These are phyloP conservation scores for Xerus inauris DNA, from an alignment of 2,113 vertebrate species.

Conservation along the genomic window DNA sequence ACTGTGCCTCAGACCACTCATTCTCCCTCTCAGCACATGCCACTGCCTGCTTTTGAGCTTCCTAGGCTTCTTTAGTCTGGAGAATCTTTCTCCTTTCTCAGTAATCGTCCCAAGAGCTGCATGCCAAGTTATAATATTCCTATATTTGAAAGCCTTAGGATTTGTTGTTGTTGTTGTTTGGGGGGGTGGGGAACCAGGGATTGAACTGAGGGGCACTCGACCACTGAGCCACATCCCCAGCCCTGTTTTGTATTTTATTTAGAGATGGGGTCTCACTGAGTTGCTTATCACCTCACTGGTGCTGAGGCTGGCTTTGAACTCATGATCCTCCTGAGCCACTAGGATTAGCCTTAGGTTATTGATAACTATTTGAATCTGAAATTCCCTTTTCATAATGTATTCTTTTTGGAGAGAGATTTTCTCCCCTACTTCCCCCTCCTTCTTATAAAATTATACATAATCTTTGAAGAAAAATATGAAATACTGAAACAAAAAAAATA, in stretches of 20 bases:
- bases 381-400: background rate
- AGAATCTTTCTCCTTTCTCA: background rate
- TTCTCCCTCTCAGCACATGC: background rate
- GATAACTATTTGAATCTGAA: background rate
- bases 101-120: background rate
- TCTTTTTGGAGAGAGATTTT: background rate
- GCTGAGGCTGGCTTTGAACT: too few species aligned
- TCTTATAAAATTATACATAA: background rate
- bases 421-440: background rate
- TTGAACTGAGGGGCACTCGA: too few species aligned
- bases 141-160: background rate
- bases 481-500: background rate
- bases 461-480: constrained; percentile 10
- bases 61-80: background rate
- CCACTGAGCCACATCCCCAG: too few species aligned
- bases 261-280: too few species aligned
- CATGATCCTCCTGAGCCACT: too few species aligned
- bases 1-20: fast-evolving
- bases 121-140: background rate
- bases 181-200: too few species aligned
- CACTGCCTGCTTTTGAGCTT: background rate
- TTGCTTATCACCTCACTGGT: too few species aligned
- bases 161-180: too few species aligned
- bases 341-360: too few species aligned
- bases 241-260: too few species aligned